Evolutionary conservation across 64 coral and sea anemone genomes (phyloP).

Genomic region (Anthopleura sola): DNA sequence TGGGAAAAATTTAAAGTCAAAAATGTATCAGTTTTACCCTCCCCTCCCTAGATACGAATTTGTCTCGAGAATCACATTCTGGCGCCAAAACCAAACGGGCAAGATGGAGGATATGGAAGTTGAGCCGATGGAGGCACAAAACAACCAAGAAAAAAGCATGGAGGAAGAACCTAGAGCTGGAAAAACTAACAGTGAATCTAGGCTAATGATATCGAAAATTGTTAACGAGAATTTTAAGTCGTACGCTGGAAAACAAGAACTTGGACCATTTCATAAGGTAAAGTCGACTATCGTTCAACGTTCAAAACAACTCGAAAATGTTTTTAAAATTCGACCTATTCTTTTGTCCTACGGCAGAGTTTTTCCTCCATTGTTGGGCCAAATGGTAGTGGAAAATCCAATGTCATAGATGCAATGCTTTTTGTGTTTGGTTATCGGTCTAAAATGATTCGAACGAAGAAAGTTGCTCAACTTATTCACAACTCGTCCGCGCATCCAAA

Average conservation of each 20-base stretch:
- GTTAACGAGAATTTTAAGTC: conserved; percentile 99
- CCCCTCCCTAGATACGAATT: background rate
- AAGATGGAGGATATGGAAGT: conserved; percentile 15
- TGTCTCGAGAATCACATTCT: background rate
- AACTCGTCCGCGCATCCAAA: conserved; percentile 89
- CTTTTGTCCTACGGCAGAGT: conserved; percentile 43
- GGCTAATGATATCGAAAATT: conserved; percentile 98
- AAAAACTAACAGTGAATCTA: conserved; percentile 19
- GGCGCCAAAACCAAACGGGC: conserved; percentile 36
- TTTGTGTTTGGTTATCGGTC: conserved; percentile 99
- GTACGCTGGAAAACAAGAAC: conserved; percentile 83
- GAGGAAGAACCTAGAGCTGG: conserved; percentile 26
- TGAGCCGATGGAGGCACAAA: conserved; percentile 33
- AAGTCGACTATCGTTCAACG: background rate
- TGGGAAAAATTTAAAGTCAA: background rate
- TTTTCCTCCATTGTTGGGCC: conserved; percentile 99
- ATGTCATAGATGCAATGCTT: conserved; percentile 98
- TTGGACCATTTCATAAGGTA: conserved; percentile 99
- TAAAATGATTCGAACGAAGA: conserved; percentile 98
- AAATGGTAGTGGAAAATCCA: conserved; percentile 98
- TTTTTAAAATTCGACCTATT: background rate
- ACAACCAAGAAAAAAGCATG: conserved; percentile 9
- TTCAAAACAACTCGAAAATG: background rate
- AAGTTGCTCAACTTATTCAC: conserved; percentile 94
- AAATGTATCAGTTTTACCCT: background rate